Base-by-base conservation (phyloP, 2,113 vertebrate species). In the Mungos mungo region DNA sequence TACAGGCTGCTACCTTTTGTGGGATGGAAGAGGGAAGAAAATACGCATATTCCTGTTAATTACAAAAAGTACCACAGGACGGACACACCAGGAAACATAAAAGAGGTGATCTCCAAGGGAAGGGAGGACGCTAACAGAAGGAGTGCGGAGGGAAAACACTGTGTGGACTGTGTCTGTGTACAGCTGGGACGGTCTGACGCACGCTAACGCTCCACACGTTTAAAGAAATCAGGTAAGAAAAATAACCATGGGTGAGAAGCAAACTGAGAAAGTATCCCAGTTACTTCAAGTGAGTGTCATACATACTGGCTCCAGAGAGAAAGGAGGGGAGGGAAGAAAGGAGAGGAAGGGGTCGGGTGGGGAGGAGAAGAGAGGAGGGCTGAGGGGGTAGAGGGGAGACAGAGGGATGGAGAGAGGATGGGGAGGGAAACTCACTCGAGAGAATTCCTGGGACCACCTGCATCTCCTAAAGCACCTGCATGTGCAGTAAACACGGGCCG, bases 291-390 rank as follows among this genome's bases (percentile, higher is more conserved):
- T 7, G 54, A n/a, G 18, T 11, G 15, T 11, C 72, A 23, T 10
- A 77, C 72, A 23, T 15, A 77, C 33, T 29, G 29, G 16, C 29
- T 15, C 8, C 6, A 8, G 12, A 41, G 41, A 82, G 38, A 27
- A 3, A 3, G 33, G n/a, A 81, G 50, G 21, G 33, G 35, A 81
- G 11, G 7, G 50, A 18, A 66, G 29, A 18, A 18, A 15, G 19
- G 14, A 0, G 29, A 66, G 29, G 29, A 18, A 15, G 19, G 14
- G 2, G n/a, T 11, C 4, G 35, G 35, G 27, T 66, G 13, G 4
- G 3, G 74, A 15, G 29, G 7, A 15, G 7, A 8, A 0, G 14
- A 2, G n/a, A 19, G 10, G 12, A 29, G 47, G 23, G 7, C 7
- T 12, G 72, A 45, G 25, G 38, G 29, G 29, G 29, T 10, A 66